Percentiles rank a stretch among this genome's conserved stretches.
Conservation (phyloP, 2,797 vertebrate species). For the Brachyrhaphis roseni region DNA sequence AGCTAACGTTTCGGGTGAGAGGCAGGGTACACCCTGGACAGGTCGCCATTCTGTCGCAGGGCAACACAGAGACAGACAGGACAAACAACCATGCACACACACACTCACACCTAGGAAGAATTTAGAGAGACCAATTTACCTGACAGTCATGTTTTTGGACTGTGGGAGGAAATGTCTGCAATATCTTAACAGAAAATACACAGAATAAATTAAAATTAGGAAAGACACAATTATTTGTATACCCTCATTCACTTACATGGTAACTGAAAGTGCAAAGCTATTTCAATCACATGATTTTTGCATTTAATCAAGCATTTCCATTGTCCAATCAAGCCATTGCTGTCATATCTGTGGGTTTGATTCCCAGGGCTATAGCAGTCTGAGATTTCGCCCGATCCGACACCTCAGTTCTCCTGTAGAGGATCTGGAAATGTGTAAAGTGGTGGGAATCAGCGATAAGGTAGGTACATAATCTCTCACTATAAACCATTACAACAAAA, state of each 20-base stretch:
- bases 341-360: conserved; percentile 17
- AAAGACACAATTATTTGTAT: neutral
- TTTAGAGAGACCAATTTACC: too few species aligned
- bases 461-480: conserved; percentile 67
- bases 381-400: conserved; percentile 95
- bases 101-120: too few species aligned
- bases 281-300: neutral
- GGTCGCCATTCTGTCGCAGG: too few species aligned
- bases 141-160: too few species aligned
- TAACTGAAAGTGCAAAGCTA: neutral
- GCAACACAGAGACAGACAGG: too few species aligned
- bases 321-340: neutral
- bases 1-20: too few species aligned
- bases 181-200: neutral
- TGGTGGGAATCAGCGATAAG: conserved; percentile 93
- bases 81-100: too few species aligned
- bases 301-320: neutral
- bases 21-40: too few species aligned
- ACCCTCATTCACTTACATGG: neutral
- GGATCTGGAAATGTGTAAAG: conserved; percentile 91
- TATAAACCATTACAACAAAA: neutral
- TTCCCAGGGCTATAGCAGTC: conserved; percentile 94
- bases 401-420: conserved; percentile 93
- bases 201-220: neutral
- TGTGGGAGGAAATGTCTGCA: neutral